Base-by-base conservation (phyloP, 2,888 invertebrate genomes). In the Drosophila subquinaria region DNA sequence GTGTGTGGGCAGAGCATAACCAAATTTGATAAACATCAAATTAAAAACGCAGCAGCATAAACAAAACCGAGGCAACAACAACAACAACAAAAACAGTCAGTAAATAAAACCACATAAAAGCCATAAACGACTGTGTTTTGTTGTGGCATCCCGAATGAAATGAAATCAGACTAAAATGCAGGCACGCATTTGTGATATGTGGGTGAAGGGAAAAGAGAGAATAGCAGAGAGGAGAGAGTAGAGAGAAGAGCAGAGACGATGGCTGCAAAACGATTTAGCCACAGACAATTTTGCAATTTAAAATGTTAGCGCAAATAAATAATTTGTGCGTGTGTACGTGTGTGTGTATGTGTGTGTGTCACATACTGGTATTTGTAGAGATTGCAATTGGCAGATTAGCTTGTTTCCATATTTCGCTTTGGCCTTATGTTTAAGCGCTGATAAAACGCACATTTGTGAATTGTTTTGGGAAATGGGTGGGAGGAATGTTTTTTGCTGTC, bases 251-350 rank as follows among this genome's bases (percentile, higher is more conserved):
- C 3, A 69, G 11, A 42, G 50, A 52, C 68, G 11, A 42, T 48
- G 74, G 33, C 50, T 67, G 67, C 64, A 82, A 86, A 83, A 76
- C 88, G 84, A 83, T 85, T 85, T 88, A 75, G 84, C 89, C 84
- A 75, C 87, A 85, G 87, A 85, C 87, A 81, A 88, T 88, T 85
- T 88, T 88, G 84, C 87, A 81, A 88, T 85, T 85, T 86, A 75
- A 85, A 85, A 80, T 81, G 79, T 81, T 79, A 66, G 72, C 69
- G 69, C 69, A 81, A 75, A 85, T 83, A 86, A 79, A 85, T 86
- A 88, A 85, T 84, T 86, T 79, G 76, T 71, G 62, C 51, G 23
- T 63, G 13, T 63, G 23, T 40, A 11, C 30, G 27, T 50, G 15
- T 27, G 30, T 20, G 17, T 17, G 15, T 33, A 27, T n/a, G 50